A percentile compares a stretch with the other conserved stretches of the same genome.
phyloP scores from a whole-genome alignment of 2,888 invertebrate species.

The Brassicogethes aeneus region DNA sequence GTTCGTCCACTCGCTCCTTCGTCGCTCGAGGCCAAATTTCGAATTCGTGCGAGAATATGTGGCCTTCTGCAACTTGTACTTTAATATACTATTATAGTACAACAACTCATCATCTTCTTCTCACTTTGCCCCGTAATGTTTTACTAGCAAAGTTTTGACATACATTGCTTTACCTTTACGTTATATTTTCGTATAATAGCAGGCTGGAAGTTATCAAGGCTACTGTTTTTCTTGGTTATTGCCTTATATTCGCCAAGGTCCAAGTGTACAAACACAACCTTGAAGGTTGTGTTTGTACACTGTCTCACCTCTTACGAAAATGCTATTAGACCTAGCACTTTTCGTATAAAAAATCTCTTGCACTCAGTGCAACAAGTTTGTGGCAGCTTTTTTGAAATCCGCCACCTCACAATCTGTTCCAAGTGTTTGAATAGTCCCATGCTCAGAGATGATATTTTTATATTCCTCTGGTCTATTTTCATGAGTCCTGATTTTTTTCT shows the following conservation, averaged over 20 bases:
- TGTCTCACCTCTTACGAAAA: not conserved
- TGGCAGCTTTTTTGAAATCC: not conserved
- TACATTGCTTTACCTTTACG: not conserved
- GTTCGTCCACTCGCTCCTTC: no score
- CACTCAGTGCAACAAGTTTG: not conserved
- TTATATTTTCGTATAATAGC: not conserved
- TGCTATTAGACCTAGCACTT: not conserved
- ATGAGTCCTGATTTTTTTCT: slow-evolving; percentile 9
- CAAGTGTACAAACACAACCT: no score
- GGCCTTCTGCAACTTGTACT: no score
- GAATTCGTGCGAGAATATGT: no score
- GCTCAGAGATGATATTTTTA: slow-evolving; percentile 8
- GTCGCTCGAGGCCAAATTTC: no score
- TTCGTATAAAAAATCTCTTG: not conserved
- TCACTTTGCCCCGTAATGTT: no score
- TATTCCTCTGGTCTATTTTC: slow-evolving; percentile 10
- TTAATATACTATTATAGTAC: no score
- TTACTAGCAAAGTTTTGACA: no score
- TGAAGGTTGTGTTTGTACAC: not conserved
- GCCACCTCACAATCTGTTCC: not conserved
- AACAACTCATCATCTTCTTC: no score
- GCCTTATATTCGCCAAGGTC: not conserved
- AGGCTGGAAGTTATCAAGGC: not conserved
- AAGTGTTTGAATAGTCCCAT: slow-evolving; percentile 7
- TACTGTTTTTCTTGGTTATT: not conserved